These are phyloP conservation scores for Apolygus lucorum DNA, from an alignment of 1,140 invertebrate species.

Conservation along the genomic window DNA sequence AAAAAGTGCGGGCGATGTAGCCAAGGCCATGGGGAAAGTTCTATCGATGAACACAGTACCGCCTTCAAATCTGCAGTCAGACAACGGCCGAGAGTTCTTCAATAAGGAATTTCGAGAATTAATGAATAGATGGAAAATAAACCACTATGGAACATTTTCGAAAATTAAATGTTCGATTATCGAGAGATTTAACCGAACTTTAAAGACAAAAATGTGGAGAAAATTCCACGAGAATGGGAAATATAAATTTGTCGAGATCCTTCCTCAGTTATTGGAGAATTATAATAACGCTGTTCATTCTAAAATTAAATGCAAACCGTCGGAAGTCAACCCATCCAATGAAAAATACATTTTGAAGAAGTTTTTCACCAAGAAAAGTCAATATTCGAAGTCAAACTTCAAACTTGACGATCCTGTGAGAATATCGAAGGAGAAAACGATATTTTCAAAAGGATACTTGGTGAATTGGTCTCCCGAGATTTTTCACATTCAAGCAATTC, in stretches of 20 bases:
- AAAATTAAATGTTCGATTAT: too few relatives aligned
- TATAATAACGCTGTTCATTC: constrained; percentile 43
- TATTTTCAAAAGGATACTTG: constrained; percentile 30
- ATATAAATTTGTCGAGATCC: constrained; percentile 38
- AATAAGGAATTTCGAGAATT: constrained; percentile 35
- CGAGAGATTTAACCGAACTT: constrained; percentile 41
- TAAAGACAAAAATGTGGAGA: constrained; percentile 40
- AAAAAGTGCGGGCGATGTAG: constrained; percentile 33
- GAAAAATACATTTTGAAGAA: constrained; percentile 22
- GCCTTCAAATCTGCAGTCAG: constrained; percentile 25
- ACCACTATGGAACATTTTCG: constrained; percentile 38
- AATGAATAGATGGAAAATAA: constrained; percentile 36
- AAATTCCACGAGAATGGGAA: constrained; percentile 40
- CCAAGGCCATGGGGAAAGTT: neutral
- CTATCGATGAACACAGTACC: constrained; percentile 28
- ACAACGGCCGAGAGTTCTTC: constrained; percentile 35
- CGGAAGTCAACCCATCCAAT: constrained; percentile 36
- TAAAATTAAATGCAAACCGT: constrained; percentile 40
- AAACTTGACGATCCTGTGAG: constrained; percentile 29
- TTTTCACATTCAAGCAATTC: constrained; percentile 26
- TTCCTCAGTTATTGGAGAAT: constrained; percentile 36
- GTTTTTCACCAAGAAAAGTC: neutral
- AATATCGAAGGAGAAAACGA: constrained; percentile 15
- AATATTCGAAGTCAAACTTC: constrained; percentile 29
- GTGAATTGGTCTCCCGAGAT: constrained; percentile 27